These are phyloP conservation scores for Torymus texanus DNA, from an alignment of 2,888 invertebrate species.

Conservation along the genomic window DNA sequence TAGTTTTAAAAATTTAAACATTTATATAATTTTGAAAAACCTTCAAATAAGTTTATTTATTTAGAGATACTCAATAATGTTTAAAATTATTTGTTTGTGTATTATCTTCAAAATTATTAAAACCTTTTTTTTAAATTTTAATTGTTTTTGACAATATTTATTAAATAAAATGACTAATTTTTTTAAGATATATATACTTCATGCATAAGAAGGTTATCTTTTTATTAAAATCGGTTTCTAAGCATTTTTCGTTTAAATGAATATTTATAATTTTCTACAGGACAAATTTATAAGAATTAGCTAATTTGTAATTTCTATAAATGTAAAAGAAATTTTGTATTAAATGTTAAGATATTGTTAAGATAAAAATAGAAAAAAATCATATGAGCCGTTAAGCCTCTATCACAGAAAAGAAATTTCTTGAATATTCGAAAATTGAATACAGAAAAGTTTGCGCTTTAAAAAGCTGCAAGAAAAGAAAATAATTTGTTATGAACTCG, in stretches of 20 bases:
- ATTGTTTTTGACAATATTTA: too few relatives aligned
- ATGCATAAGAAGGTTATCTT: conserved; percentile 17
- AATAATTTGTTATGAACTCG: conserved; percentile 50
- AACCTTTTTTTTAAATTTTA: not conserved
- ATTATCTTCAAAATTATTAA: not conserved
- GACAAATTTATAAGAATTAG: conserved; percentile 41
- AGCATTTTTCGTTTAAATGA: conserved; percentile 39
- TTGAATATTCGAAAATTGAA: conserved; percentile 22
- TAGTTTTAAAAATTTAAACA: not conserved
- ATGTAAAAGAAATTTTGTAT: conserved; percentile 55
- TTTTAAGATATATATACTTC: conserved; percentile 20
- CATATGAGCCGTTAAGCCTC: conserved; percentile 22
- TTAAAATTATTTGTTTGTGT: not conserved
- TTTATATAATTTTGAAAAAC: not conserved
- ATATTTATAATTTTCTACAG: conserved; percentile 54
- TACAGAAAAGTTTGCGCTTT: conserved; percentile 42
- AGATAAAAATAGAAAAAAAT: conserved; percentile 42
- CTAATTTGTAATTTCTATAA: conserved; percentile 52
- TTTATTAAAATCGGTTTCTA: conserved; percentile 11
- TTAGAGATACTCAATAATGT: not conserved
- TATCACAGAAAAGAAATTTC: conserved; percentile 25
- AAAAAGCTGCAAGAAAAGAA: conserved; percentile 29
- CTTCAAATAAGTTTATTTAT: not conserved
- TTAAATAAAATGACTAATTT: too few relatives aligned
- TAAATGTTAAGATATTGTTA: conserved; percentile 52